Evolutionary conservation across 1,140 invertebrate species (phyloP), one percentile per base, ranked within the genome.

Genomic region (Stenopsyche tienmushanensis): DNA sequence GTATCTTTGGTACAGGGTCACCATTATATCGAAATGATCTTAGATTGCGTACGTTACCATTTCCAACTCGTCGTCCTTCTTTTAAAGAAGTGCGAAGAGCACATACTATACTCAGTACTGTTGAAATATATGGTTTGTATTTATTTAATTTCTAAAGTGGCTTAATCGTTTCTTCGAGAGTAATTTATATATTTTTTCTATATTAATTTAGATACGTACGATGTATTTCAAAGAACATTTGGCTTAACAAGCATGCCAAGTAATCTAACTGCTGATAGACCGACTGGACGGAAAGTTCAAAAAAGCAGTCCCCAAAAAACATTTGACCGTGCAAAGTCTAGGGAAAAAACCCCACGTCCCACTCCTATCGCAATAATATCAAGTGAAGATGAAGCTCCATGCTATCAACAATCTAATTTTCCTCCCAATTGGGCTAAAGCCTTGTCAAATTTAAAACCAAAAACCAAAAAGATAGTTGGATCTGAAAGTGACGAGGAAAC

Each of bases 71-170:
- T 69, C 82, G 91, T 71, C 88, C 93, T 2, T 93, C 90, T 1
- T 91, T 88, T 70, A 89, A 84, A 57, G 93, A 95, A 82, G 85
- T 93, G 0, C 84, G 88, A 74, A 80, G 91, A 60, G 89, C 93
- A 1, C 86, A 91, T 72, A 82, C 85, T 39, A 80, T 89, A 57
- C 74, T 96, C 2, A 82, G 85, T n/a, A 85, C 85, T 47, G 79
- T 92, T 52, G 86, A 88, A 74, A 83, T 90, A 65, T 91, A 91
- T 79, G 89, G 91, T 88, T 77, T 25, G 7, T 57, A 55, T 18
- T 8, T 53, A 23, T 25, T 62, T 25, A n/a, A 57, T 64, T 57
- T 23, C 59, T 57, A 24, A 58, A 8, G 3, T 15, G 44, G 3
- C 20, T 42, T 17, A 24, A 2, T 53, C 20, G n/a, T 50, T 42